Base-by-base conservation (phyloP, 2,888 invertebrate species). In the Arctia plantaginis region DNA sequence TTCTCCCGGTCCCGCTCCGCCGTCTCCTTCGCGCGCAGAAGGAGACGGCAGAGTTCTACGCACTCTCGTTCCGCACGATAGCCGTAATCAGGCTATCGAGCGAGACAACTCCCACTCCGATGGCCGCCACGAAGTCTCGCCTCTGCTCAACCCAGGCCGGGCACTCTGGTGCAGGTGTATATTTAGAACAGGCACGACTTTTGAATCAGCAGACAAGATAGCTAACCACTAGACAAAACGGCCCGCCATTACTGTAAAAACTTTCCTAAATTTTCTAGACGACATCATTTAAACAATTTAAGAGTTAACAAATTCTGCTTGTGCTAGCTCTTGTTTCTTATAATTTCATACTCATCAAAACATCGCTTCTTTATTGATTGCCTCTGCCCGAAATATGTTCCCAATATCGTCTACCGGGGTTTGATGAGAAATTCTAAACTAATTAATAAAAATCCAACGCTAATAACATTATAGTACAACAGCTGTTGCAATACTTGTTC, bases 401-500 rank as follows among this genome's bases (percentile, higher is more conserved):
- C 59, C 23, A n/a, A 55, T 8, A 12, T 55, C 51, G 23, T 55
- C 51, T 55, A 23, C 51, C 44, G 27, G 15, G 20, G 44, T 30
- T 30, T 44, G 41, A 44, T 20, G 66, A 67, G 30, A 47, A 13
- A 67, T 2, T 33, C 23, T 47, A 67, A 39, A 27, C 44, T 66
- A 35, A 67, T 67, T 47, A 47, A 67, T 67, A 47, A 67, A 44
- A 47, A 69, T 35, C 69, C 55, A 69, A 47, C n/a, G 51, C 67
- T 30, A 67, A 47, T 67, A 67, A 67, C 67, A 47, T 67, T 44
- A 33, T 69, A 69, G 51, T 35, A 30, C 7, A 59, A 80, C 87
- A 85, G 82, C 85, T 81, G 80, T 79, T 73, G 77, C 76, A 72
- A 72, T 78, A 77, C 82, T 76, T 81, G 82, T 80, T 79, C 75